phyloP scores from a whole-genome alignment of 2,888 invertebrate genomes.

The Sycophila texana region DNA sequence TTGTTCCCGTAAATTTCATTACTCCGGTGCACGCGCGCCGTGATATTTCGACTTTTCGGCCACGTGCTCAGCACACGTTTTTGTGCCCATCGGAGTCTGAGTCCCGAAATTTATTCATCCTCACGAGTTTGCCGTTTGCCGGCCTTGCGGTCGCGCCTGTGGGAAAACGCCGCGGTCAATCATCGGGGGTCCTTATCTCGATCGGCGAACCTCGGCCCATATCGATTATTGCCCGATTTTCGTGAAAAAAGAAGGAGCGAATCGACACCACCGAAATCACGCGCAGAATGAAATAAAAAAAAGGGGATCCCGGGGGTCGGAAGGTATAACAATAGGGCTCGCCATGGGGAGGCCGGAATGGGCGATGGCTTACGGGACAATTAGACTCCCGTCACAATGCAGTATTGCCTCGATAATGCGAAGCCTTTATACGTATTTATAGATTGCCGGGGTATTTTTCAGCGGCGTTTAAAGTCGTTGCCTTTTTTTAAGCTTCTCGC shows the following conservation, averaged over 20 bases:
- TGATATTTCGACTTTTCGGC: slow-evolving; percentile 48
- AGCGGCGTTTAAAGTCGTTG: background rate
- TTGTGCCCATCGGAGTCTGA: slow-evolving; percentile 1
- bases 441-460: background rate
- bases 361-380: slow-evolving; percentile 43
- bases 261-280: slow-evolving; percentile 12
- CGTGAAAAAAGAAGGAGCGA: slow-evolving; percentile 5
- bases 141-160: slow-evolving; percentile 47
- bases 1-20: slow-evolving; percentile 33
- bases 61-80: slow-evolving; percentile 39
- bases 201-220: background rate
- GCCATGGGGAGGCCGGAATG: slow-evolving; percentile 27
- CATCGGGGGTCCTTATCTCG: slow-evolving; percentile 37
- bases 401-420: slow-evolving; percentile 15
- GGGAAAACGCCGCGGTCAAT: slow-evolving; percentile 39
- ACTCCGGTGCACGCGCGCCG: slow-evolving; percentile 12
- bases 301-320: background rate
- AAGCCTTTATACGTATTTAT: slow-evolving; percentile 18
- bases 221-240: slow-evolving; percentile 29
- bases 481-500: slow-evolving; percentile 8
- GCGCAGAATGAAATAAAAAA: background rate
- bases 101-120: slow-evolving; percentile 55
- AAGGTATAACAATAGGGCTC: slow-evolving; percentile 30
- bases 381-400: slow-evolving; percentile 42
- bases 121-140: slow-evolving; percentile 37